These are phyloP conservation scores for Heliornis fulica DNA, from an alignment of 2,113 vertebrate genomes.

Conservation along the genomic window DNA sequence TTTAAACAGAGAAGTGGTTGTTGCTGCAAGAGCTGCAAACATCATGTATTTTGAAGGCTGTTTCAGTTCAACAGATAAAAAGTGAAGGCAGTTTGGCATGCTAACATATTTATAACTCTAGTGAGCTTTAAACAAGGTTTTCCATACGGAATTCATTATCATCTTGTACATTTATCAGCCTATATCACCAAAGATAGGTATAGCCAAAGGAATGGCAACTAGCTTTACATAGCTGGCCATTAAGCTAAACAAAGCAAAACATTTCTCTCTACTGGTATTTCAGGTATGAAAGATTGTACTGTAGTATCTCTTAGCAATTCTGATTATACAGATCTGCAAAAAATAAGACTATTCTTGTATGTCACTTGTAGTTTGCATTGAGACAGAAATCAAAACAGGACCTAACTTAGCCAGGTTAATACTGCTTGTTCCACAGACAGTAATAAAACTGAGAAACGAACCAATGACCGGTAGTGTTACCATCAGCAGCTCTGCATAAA, in stretches of 20 bases:
- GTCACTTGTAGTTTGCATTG: neutral
- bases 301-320: neutral
- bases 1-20: neutral
- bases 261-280: neutral
- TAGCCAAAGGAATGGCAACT: neutral
- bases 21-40: neutral
- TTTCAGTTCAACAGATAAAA: neutral
- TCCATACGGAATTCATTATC: neutral
- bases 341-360: neutral
- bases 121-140: too few species aligned
- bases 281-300: neutral
- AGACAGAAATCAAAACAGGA: neutral
- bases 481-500: neutral
- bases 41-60: neutral
- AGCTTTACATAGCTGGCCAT: neutral
- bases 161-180: neutral
- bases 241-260: neutral
- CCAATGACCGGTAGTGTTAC: neutral
- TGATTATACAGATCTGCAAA: accelerated
- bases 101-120: too few species aligned
- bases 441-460: neutral
- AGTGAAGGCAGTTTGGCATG: neutral
- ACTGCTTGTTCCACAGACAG: neutral
- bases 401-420: neutral
- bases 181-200: neutral